Percentiles rank a stretch among this genome's conserved stretches.
Conservation (phyloP, 30 jellyfish, hydroid and myxozoan genomes). For the Hydractinia echinata region DNA sequence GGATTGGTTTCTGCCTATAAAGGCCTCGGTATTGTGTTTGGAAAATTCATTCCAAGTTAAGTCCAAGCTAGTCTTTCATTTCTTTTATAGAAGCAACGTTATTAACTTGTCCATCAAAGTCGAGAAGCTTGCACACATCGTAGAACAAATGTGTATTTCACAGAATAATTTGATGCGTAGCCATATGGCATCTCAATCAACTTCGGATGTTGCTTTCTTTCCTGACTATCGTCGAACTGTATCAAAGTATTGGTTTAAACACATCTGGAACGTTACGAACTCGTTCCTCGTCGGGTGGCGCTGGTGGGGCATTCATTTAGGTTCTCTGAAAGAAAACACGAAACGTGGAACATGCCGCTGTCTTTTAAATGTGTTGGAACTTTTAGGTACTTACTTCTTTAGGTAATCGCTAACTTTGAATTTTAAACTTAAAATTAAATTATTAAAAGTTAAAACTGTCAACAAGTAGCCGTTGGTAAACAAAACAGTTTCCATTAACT, state of each 20-base stretch:
- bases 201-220: conserved; percentile 58
- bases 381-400: conserved; percentile 59
- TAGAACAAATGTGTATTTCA: conserved; percentile 70
- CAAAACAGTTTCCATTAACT: no score
- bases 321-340: conserved; percentile 45
- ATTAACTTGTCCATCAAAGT: conserved; percentile 62
- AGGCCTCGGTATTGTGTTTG: background rate
- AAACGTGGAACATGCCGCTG: conserved; percentile 96
- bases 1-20: background rate
- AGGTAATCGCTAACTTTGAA: no score
- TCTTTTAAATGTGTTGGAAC: conserved; percentile 96
- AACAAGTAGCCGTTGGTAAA: no score
- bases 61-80: background rate
- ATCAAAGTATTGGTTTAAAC: conserved; percentile 43
- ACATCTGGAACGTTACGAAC: background rate
- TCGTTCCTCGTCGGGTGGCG: conserved; percentile 32
- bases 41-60: background rate
- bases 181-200: conserved; percentile 71
- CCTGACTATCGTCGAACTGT: conserved; percentile 45
- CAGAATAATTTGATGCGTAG: conserved; percentile 57
- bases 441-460: no score
- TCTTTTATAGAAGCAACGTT: conserved; percentile 40
- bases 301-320: conserved; percentile 25
- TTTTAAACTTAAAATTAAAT: no score
- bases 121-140: conserved; percentile 59